Conservation (phyloP, 2,797 vertebrate species). For the Diglossa cyanea region DNA sequence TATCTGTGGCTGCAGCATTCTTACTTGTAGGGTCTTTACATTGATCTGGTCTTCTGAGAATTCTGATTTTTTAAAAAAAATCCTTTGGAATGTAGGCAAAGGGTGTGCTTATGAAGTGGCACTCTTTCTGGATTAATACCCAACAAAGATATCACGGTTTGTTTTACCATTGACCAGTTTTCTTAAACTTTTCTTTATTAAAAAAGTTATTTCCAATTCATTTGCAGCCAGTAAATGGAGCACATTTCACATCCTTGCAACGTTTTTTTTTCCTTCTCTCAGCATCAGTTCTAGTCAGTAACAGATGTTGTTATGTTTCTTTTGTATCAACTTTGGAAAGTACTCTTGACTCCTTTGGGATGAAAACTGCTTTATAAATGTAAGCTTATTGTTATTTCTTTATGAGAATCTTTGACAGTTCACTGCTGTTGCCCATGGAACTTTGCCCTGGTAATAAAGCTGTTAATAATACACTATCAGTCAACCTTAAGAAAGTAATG, state of each 20-base stretch:
- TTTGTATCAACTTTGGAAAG: constrained; percentile 5
- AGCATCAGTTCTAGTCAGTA: neutral
- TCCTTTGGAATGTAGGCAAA: neutral
- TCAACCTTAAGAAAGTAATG: constrained; percentile 20
- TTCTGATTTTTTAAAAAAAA: neutral
- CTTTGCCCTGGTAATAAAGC: constrained; percentile 26
- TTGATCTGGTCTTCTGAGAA: neutral
- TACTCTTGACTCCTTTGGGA: neutral
- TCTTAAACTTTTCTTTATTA: neutral
- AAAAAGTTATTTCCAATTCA: neutral
- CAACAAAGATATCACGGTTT: accelerated
- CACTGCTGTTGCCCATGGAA: constrained; percentile 36
- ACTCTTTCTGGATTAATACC: neutral
- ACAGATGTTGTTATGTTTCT: constrained; percentile 30
- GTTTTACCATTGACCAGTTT: neutral
- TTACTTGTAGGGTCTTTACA: neutral
- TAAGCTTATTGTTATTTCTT: constrained; percentile 32
- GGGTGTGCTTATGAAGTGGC: neutral
- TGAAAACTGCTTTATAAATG: constrained; percentile 1
- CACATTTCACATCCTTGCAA: neutral
- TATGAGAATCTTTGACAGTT: constrained; percentile 30
- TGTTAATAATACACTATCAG: neutral
- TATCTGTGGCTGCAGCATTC: neutral
- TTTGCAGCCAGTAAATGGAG: neutral
- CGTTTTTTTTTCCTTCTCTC: neutral